Evolutionary conservation across 2,113 vertebrate species (phyloP).

Genomic region (Callopanchax toddi): DNA sequence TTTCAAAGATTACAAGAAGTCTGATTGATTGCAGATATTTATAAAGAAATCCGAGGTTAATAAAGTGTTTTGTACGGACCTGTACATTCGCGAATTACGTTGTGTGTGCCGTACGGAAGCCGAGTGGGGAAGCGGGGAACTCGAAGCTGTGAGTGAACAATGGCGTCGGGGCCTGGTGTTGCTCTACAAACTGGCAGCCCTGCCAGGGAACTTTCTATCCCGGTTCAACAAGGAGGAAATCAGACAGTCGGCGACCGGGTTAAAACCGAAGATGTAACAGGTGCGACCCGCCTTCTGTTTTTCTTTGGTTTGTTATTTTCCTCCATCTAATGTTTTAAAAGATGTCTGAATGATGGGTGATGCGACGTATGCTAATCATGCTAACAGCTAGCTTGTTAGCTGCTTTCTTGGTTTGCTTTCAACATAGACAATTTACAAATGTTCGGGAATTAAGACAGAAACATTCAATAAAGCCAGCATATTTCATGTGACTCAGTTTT

Average conservation of each 20-base stretch:
- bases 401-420: not conserved
- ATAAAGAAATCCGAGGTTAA: too few relatives aligned
- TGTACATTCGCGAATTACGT: too few relatives aligned
- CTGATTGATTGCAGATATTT: too few relatives aligned
- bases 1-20: too few relatives aligned
- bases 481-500: not conserved
- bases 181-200: constrained; percentile 74
- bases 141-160: constrained; percentile 43
- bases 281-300: constrained; percentile 29
- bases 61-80: too few relatives aligned
- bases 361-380: constrained; percentile 33
- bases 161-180: constrained; percentile 74
- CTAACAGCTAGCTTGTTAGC: constrained; percentile 35
- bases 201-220: constrained; percentile 69
- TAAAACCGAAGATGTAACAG: constrained; percentile 78
- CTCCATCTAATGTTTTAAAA: not conserved
- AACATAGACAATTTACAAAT: too few relatives aligned
- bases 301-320: too few relatives aligned
- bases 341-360: not conserved
- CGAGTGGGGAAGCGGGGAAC: constrained; percentile 1
- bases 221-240: constrained; percentile 51
- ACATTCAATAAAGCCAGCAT: not conserved
- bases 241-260: constrained; percentile 63
- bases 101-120: constrained; percentile 59
- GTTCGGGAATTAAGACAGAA: not conserved